Percentiles rank a stretch among this genome's conserved stretches.
Evolutionary conservation across 37 sponge, comb jelly and placozoan genomes (phyloP).

Genomic region (Cladorhizidae sp.): DNA sequence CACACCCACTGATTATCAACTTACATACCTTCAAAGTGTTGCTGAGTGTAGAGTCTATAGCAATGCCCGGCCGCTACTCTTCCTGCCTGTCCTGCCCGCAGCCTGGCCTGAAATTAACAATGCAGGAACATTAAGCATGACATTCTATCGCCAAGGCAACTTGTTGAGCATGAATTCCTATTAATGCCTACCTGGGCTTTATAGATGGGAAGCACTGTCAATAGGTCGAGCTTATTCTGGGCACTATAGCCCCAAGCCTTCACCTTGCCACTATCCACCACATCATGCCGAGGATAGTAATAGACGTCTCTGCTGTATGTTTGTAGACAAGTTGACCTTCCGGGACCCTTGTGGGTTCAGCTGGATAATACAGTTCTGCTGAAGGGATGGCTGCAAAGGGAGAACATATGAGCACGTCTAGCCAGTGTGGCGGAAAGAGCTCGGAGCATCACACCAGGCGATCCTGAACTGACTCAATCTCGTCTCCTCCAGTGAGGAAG

Average conservation of each 20-base stretch:
- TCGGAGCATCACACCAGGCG: constrained; percentile 40
- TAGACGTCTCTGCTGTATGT: constrained; percentile 95
- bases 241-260: constrained; percentile 89
- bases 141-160: no score
- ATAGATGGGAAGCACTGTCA: constrained; percentile 91
- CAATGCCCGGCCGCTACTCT: constrained; percentile 85
- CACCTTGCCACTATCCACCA: constrained; percentile 93
- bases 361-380: constrained; percentile 72
- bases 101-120: constrained; percentile 65
- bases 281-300: constrained; percentile 90
- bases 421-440: constrained; percentile 51
- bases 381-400: constrained; percentile 90
- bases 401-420: constrained; percentile 66
- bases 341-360: constrained; percentile 54
- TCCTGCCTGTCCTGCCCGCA: constrained; percentile 89
- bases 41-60: constrained; percentile 92
- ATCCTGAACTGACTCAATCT: constrained; percentile 74
- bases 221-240: constrained; percentile 77
- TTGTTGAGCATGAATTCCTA: no score
- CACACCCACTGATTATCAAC: no score
- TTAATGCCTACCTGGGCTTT: constrained; percentile 60
- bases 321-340: constrained; percentile 92
- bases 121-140: neutral
- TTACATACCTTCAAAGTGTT: constrained; percentile 53
- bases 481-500: constrained; percentile 93